Conservation (phyloP, 2,797 vertebrate species). For the Trachurus trachurus region DNA sequence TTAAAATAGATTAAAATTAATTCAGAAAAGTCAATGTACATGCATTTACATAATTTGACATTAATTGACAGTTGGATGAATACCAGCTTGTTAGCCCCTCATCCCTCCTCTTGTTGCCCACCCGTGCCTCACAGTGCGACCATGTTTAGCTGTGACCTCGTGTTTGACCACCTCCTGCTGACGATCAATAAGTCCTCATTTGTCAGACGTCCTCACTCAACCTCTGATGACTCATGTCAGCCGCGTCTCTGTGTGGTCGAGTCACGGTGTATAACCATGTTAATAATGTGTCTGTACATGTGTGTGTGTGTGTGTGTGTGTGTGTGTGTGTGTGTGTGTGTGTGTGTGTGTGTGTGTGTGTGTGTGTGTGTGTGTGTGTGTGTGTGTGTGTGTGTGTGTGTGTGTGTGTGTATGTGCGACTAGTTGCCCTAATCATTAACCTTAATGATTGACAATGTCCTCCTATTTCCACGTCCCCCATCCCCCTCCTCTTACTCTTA, state of each 20-base stretch:
- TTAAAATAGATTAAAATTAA: neutral
- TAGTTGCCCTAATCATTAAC: slow-evolving; percentile 68
- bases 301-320: slow-evolving; percentile 35
- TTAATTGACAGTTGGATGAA: neutral
- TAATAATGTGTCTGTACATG: slow-evolving; percentile 8
- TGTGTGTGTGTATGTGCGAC: slow-evolving; percentile 27
- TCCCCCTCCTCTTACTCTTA: slow-evolving; percentile 55
- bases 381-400: slow-evolving; percentile 39
- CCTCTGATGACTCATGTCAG: slow-evolving; percentile 20
- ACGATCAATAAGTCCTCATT: slow-evolving; percentile 66
- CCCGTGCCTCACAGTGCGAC: slow-evolving; percentile 14
- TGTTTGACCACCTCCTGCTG: slow-evolving; percentile 57
- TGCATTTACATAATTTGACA: slow-evolving; percentile 4
- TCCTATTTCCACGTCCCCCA: slow-evolving; percentile 47
- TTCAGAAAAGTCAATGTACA: neutral
- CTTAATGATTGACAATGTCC: slow-evolving; percentile 79
- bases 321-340: slow-evolving; percentile 35
- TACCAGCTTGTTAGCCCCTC: neutral
- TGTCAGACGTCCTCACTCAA: slow-evolving; percentile 26
- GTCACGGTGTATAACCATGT: slow-evolving; percentile 34
- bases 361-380: slow-evolving; percentile 38
- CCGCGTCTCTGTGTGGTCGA: slow-evolving; percentile 15
- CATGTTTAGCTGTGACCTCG: slow-evolving; percentile 59
- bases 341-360: slow-evolving; percentile 39
- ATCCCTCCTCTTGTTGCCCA: neutral